phyloP scores from a whole-genome alignment of 2,888 invertebrate genomes.

The Frankliniella intonsa region DNA sequence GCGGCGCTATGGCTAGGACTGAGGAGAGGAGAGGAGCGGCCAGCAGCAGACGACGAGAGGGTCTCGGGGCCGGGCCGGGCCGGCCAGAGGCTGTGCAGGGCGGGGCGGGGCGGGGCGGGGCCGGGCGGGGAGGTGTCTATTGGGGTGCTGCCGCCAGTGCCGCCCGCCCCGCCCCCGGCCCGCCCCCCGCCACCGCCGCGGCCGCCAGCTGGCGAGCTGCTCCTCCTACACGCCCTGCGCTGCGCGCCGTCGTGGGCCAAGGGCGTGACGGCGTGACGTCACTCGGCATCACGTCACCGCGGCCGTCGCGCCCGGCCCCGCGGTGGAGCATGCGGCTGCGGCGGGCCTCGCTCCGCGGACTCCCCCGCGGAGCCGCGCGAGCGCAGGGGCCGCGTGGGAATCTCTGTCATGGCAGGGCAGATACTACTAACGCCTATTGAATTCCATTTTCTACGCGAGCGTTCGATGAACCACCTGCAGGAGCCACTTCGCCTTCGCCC shows the following conservation, averaged over 20 bases:
- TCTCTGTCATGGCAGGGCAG: too few relatives aligned
- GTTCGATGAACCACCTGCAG: too few relatives aligned
- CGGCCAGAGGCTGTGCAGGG: not conserved
- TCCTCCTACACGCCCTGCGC: not conserved
- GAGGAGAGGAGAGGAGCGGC: not conserved
- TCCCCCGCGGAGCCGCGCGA: not conserved
- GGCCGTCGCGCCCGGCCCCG: not conserved
- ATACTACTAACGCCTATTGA: too few relatives aligned
- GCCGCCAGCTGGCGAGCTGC: not conserved
- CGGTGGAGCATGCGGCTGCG: not conserved
- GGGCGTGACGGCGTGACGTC: not conserved
- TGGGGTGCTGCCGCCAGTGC: not conserved
- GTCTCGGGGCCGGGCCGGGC: not conserved
- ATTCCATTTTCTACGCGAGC: too few relatives aligned
- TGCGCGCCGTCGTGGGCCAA: not conserved
- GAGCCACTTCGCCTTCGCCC: too few relatives aligned
- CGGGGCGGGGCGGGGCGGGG: not conserved
- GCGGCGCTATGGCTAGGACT: not conserved
- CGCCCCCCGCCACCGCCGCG: not conserved
- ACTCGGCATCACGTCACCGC: not conserved
- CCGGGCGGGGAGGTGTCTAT: not conserved
- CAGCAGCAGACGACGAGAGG: not conserved
- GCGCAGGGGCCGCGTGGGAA: too few relatives aligned
- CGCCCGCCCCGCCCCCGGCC: not conserved
- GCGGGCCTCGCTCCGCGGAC: not conserved